Evolutionary conservation across 1,140 invertebrate genomes (phyloP).

Genomic region (Drosophila suzukii): DNA sequence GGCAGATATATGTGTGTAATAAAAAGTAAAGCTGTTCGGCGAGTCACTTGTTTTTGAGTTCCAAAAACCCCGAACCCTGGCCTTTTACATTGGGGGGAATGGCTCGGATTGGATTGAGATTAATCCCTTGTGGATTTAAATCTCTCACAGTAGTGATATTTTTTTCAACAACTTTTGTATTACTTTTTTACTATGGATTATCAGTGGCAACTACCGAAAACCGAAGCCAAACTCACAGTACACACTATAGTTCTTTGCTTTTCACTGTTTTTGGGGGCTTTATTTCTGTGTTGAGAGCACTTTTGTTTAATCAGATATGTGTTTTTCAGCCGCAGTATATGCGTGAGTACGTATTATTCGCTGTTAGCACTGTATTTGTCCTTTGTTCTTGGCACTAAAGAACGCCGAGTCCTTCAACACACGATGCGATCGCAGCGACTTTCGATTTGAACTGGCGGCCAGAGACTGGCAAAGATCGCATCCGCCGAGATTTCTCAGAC

Average conservation of each 20-base stretch:
- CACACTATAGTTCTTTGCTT: constrained; percentile 10
- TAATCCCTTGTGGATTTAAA: constrained; percentile 25
- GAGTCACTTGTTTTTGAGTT: constrained; percentile 41
- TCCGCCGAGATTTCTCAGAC: constrained; percentile 27
- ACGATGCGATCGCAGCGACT: constrained; percentile 21
- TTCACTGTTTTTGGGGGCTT: constrained; percentile 17
- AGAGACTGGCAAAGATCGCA: constrained; percentile 24
- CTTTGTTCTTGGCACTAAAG: constrained; percentile 41
- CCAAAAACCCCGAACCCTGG: constrained; percentile 27
- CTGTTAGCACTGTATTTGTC: constrained; percentile 36
- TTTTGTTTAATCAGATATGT: constrained; percentile 45
- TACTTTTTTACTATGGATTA: constrained; percentile 13
- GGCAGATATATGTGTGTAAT: constrained; percentile 2
- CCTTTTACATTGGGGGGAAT: constrained; percentile 13
- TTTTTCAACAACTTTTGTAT: constrained; percentile 9
- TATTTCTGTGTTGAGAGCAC: constrained; percentile 14
- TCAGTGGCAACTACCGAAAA: not conserved
- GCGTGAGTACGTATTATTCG: constrained; percentile 25
- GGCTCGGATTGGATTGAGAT: not conserved
- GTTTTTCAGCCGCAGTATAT: constrained; percentile 7
- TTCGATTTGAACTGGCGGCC: constrained; percentile 18
- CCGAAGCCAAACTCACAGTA: constrained; percentile 28
- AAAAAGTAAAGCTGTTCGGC: constrained; percentile 15
- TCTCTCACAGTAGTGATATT: not conserved
- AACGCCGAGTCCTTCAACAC: constrained; percentile 45